These are phyloP conservation scores for Genyomyrus donnyi DNA, from an alignment of 2,113 vertebrate genomes.

Conservation along the genomic window DNA sequence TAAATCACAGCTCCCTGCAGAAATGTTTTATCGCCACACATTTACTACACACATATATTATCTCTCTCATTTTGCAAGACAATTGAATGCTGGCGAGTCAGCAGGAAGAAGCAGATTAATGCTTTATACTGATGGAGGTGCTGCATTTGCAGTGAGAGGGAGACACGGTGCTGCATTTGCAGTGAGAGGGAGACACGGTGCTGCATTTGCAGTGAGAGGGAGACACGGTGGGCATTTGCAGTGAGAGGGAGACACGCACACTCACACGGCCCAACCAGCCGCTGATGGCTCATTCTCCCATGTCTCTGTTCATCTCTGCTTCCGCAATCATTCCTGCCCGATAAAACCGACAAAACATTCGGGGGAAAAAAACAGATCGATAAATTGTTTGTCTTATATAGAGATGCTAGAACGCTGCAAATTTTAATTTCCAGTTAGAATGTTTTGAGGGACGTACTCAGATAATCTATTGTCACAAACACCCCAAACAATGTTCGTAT, in stretches of 20 bases:
- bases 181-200: no score
- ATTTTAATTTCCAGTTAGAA: not conserved
- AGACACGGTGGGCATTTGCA: not conserved
- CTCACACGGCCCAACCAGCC: not conserved
- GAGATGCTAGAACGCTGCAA: not conserved
- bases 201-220: not conserved
- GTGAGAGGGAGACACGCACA: not conserved
- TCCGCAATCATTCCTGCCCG: not conserved
- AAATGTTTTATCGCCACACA: not conserved
- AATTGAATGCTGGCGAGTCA: not conserved
- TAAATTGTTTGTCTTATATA: not conserved
- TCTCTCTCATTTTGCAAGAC: not conserved
- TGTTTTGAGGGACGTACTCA: not conserved
- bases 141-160: not conserved
- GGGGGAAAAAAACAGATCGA: not conserved
- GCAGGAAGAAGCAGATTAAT: not conserved
- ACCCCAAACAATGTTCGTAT: conserved; percentile 23
- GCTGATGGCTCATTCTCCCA: not conserved
- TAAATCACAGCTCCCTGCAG: not conserved
- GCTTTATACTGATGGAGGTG: not conserved
- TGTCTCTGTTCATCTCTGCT: not conserved
- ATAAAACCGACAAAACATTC: not conserved
- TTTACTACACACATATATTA: not conserved
- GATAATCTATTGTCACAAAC: not conserved
- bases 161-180: no score